phyloP scores from a whole-genome alignment of 2,113 vertebrate genomes.

The Charina bottae region DNA sequence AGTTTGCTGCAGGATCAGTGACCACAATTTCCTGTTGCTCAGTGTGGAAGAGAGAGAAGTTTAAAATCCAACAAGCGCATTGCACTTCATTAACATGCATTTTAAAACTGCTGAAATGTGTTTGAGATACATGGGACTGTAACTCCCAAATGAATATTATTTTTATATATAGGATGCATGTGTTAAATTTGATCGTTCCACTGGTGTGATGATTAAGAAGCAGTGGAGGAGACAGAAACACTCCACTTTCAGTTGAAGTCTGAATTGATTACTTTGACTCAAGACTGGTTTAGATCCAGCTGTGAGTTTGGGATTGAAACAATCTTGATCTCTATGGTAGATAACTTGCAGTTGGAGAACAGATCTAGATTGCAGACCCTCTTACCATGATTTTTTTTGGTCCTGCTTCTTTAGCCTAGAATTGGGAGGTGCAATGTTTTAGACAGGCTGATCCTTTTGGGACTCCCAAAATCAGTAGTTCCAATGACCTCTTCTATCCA shows the following conservation, averaged over 20 bases:
- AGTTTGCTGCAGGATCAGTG: conserved; percentile 50
- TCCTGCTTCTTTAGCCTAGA: background rate
- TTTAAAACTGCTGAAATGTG: conserved; percentile 14
- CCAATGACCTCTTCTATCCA: no score
- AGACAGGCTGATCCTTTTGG: background rate
- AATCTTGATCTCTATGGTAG: background rate
- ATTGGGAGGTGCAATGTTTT: background rate
- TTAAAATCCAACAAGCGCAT: conserved; percentile 18
- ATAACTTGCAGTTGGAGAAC: background rate
- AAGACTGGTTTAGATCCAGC: background rate
- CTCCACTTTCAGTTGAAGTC: no score
- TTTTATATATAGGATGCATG: background rate
- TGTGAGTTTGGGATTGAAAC: background rate
- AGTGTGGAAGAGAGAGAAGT: conserved; percentile 67
- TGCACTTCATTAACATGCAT: conserved; percentile 49
- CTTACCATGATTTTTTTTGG: background rate
- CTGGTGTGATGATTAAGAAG: background rate
- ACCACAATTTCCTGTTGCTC: conserved; percentile 67
- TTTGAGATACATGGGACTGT: background rate
- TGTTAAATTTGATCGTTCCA: background rate
- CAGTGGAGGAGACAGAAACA: background rate
- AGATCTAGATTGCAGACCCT: background rate
- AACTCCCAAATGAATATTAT: background rate
- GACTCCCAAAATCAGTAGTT: background rate
- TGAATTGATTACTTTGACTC: background rate